Evolutionary conservation across 2,113 vertebrate species (phyloP).

Genomic region (Muscicapa adusta): DNA sequence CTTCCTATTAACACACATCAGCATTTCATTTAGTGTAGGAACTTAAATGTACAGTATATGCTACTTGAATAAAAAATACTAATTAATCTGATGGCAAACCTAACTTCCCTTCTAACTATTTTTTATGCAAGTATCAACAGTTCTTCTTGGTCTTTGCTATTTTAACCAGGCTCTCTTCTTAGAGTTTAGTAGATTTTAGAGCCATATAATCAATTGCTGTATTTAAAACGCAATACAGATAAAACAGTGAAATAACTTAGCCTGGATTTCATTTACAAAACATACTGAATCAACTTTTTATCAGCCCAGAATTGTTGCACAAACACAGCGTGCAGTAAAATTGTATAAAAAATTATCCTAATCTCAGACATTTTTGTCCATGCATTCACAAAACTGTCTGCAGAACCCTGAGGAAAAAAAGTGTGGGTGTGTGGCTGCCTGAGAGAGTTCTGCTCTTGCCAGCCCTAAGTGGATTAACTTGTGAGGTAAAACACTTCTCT

Average conservation of each 20-base stretch:
- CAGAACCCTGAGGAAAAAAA: neutral
- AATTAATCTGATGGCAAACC: neutral
- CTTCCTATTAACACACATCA: neutral
- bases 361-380: neutral
- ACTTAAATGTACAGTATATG: neutral
- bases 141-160: neutral
- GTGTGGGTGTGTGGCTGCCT: neutral
- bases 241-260: neutral
- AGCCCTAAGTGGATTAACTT: neutral
- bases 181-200: neutral
- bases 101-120: neutral
- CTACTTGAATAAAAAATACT: neutral
- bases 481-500: neutral
- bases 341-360: neutral
- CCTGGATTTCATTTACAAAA: neutral
- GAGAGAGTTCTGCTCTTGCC: neutral
- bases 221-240: neutral
- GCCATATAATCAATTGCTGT: rapidly evolving
- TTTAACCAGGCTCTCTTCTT: neutral
- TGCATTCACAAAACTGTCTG: neutral
- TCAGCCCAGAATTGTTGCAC: neutral
- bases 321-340: neutral
- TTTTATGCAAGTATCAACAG: neutral
- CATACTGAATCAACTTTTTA: neutral
- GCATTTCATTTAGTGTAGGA: neutral